phyloP scores from a whole-genome alignment of 1,140 invertebrate species.

The Mya arenaria region DNA sequence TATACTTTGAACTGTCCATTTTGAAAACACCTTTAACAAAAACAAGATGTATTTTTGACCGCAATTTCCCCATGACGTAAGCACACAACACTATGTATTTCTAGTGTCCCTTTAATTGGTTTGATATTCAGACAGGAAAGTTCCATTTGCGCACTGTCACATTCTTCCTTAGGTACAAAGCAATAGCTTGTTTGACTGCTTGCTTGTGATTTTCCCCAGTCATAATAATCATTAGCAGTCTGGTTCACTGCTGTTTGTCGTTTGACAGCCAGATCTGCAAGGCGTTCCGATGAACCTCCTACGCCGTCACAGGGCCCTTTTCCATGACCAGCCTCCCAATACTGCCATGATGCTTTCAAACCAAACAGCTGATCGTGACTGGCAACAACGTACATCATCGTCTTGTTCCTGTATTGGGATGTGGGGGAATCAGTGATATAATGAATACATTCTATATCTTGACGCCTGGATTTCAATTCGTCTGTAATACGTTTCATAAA shows the following conservation, averaged over 20 bases:
- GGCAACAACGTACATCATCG: constrained; percentile 51
- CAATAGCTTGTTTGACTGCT: neutral
- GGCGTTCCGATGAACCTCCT: neutral
- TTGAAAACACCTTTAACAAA: constrained; percentile 14
- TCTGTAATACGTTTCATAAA: neutral
- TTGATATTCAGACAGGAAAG: neutral
- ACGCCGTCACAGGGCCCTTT: constrained; percentile 39
- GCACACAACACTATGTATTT: constrained; percentile 5
- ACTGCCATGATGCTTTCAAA: neutral
- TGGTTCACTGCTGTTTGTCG: neutral
- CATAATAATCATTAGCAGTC: constrained; percentile 4
- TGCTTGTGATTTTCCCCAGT: neutral
- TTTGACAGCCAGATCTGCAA: neutral
- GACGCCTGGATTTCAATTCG: neutral
- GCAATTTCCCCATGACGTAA: neutral
- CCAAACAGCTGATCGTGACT: constrained; percentile 30
- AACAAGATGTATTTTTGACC: neutral
- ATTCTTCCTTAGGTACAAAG: neutral
- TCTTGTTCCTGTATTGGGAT: constrained; percentile 56
- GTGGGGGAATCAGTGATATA: constrained; percentile 53
- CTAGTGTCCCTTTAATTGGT: constrained; percentile 18
- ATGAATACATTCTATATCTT: constrained; percentile 13
- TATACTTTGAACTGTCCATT: neutral
- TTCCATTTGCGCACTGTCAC: neutral
- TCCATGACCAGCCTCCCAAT: constrained; percentile 19